Percentiles rank a stretch among this genome's conserved stretches.
Evolutionary conservation across 2,888 invertebrate species (phyloP).

Genomic region (Ichneumoninae sp.): DNA sequence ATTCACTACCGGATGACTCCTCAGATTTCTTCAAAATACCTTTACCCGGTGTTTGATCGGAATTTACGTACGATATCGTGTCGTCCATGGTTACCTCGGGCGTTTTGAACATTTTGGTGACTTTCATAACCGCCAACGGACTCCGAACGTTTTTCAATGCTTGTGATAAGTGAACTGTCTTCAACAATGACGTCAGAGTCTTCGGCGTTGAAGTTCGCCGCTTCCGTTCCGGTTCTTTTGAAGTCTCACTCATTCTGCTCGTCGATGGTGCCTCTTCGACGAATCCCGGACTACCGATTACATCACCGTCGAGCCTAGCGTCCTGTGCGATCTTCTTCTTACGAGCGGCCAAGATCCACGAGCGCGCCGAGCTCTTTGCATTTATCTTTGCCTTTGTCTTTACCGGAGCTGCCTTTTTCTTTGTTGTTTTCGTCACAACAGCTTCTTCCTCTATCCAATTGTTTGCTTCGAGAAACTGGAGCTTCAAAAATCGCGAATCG

Average conservation of each 20-base stretch:
- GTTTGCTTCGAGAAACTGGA: slow-evolving; percentile 70
- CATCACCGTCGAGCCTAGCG: slow-evolving; percentile 22
- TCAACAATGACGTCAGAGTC: slow-evolving; percentile 53
- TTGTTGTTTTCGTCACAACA: neutral
- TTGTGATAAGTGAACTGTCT: slow-evolving; percentile 68
- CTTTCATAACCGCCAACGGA: slow-evolving; percentile 76
- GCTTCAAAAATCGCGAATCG: slow-evolving; percentile 75
- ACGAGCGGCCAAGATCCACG: slow-evolving; percentile 75
- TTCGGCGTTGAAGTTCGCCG: slow-evolving; percentile 31
- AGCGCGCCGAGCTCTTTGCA: slow-evolving; percentile 71
- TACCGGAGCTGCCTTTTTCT: slow-evolving; percentile 32
- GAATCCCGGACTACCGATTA: slow-evolving; percentile 9
- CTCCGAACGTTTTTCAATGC: slow-evolving; percentile 56
- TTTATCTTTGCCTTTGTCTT: slow-evolving; percentile 46
- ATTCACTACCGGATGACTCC: slow-evolving; percentile 42
- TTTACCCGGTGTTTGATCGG: slow-evolving; percentile 78
- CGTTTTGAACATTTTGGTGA: slow-evolving; percentile 77
- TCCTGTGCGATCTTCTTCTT: slow-evolving; percentile 69
- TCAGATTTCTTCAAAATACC: slow-evolving; percentile 78
- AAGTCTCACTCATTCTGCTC: neutral
- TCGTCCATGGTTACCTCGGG: slow-evolving; percentile 74
- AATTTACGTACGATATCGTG: slow-evolving; percentile 78
- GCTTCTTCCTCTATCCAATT: slow-evolving; percentile 84
- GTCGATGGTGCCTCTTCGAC: slow-evolving; percentile 29
- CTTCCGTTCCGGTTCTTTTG: slow-evolving; percentile 1